These are phyloP conservation scores for Paradisaea rubra DNA, from an alignment of 2,113 vertebrate species.

Conservation along the genomic window DNA sequence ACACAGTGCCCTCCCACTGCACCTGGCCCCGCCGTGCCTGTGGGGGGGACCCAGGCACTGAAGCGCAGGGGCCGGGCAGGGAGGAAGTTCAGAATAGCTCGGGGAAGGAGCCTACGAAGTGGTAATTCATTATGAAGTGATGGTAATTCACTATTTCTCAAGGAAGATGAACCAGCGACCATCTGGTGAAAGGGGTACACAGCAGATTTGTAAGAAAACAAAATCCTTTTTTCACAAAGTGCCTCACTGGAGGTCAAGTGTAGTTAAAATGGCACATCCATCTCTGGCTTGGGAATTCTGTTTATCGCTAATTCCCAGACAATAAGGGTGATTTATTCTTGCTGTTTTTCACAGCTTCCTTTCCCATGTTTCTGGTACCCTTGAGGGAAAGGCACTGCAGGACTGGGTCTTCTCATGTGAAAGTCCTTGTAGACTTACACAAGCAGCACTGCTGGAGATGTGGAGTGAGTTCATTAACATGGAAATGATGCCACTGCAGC, in stretches of 20 bases:
- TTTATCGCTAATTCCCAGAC: rapidly evolving
- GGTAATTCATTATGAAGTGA: background rate
- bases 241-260: background rate
- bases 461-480: background rate
- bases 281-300: background rate
- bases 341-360: background rate
- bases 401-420: rapidly evolving
- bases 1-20: too few relatives aligned
- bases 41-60: rapidly evolving
- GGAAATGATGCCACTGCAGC: background rate
- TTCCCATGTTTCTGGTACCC: rapidly evolving
- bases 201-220: background rate
- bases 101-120: rapidly evolving
- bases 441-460: background rate
- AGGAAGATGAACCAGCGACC: rapidly evolving
- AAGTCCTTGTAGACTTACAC: rapidly evolving
- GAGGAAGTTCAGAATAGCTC: rapidly evolving
- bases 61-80: rapidly evolving
- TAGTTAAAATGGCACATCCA: rapidly evolving
- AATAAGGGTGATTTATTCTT: background rate
- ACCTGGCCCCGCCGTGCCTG: background rate
- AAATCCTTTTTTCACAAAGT: background rate
- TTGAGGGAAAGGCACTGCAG: background rate
- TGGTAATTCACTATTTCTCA: background rate
- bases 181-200: rapidly evolving